Conservation (phyloP, 2,888 invertebrate species). For the Peribatodes rhomboidaria region DNA sequence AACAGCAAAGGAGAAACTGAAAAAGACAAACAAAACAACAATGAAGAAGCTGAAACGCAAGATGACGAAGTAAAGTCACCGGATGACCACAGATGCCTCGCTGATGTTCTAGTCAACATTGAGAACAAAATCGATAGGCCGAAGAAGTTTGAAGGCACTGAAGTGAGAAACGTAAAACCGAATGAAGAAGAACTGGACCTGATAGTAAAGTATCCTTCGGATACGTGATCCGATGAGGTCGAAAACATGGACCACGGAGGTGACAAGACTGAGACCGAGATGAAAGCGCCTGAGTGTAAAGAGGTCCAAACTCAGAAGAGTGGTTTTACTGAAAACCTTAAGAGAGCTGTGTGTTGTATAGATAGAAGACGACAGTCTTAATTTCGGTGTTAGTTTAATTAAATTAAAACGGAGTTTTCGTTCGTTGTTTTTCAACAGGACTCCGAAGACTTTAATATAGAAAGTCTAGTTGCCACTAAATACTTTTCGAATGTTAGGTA, state of each 20-base stretch:
- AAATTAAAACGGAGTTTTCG: conserved; percentile 8
- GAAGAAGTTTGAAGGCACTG: conserved; percentile 75
- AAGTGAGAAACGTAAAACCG: conserved; percentile 70
- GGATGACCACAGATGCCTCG: conserved; percentile 72
- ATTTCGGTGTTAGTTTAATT: conserved; percentile 39
- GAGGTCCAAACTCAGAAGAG: conserved; percentile 74
- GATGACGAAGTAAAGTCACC: conserved; percentile 70
- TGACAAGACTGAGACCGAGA: conserved; percentile 71
- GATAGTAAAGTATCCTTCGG: conserved; percentile 81
- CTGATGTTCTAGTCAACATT: conserved; percentile 80
- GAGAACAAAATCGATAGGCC: conserved; percentile 78
- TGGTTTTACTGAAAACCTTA: conserved; percentile 80
- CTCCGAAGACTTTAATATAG: not conserved
- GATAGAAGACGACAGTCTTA: conserved; percentile 80
- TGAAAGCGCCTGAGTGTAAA: conserved; percentile 55
- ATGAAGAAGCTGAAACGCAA: conserved; percentile 62
- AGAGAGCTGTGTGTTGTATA: conserved; percentile 80
- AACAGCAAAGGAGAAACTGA: conserved; percentile 70
- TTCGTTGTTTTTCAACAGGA: not conserved
- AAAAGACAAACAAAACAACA: conserved; percentile 74
- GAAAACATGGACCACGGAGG: conserved; percentile 60
- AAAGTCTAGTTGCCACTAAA: not conserved
- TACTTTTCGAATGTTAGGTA: not conserved
- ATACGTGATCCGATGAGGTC: conserved; percentile 84
- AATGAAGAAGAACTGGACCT: conserved; percentile 80